A percentile compares a stretch with the other conserved stretches of the same genome.
These are phyloP conservation scores for Halichoerus grypus DNA, from an alignment of 2,113 vertebrate species.

Conservation along the genomic window DNA sequence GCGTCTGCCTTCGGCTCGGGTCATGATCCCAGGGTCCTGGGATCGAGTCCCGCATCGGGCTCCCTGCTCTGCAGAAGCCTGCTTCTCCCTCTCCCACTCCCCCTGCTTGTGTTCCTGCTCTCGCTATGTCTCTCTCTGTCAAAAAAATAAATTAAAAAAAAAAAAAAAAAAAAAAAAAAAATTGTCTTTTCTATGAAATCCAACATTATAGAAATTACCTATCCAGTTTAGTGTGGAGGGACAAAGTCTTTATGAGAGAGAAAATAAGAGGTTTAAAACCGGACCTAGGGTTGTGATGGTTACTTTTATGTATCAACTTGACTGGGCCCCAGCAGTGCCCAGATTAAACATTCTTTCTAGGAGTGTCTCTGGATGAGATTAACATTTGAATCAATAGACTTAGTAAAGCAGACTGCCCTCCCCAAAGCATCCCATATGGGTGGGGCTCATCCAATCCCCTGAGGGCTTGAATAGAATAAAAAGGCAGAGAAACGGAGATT, in stretches of 20 bases:
- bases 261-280: neutral
- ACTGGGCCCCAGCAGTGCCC: accelerated
- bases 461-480: neutral
- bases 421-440: neutral
- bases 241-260: neutral
- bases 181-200: neutral
- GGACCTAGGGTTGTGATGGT: neutral
- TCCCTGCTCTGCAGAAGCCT: no score
- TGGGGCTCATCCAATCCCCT: neutral
- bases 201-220: neutral
- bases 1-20: no score
- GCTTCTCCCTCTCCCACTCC: no score
- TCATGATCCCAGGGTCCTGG: no score
- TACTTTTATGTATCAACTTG: neutral
- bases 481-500: neutral
- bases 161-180: no score
- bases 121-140: no score
- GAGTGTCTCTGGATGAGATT: neutral
- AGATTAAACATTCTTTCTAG: neutral
- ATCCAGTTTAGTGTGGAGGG: neutral
- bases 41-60: no score
- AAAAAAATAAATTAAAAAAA: no score
- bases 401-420: neutral
- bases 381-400: neutral
- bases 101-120: no score